Percentiles rank a stretch among this genome's conserved stretches.
Conservation (phyloP, 2,888 invertebrate species). For the Lysandra bellargus region DNA sequence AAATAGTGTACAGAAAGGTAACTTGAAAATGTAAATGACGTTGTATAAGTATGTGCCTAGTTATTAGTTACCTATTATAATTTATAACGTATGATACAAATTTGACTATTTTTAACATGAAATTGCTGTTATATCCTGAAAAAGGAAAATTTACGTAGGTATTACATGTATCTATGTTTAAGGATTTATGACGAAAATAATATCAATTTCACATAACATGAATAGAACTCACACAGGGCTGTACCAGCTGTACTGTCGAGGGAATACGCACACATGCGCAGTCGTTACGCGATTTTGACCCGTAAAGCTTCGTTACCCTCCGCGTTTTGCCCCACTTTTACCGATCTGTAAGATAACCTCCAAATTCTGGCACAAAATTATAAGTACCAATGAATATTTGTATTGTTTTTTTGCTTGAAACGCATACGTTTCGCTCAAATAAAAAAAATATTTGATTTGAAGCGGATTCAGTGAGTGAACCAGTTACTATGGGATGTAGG, state of each 20-base stretch:
- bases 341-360: slow-evolving; percentile 73
- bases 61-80: no score
- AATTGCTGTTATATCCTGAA: not conserved
- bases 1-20: no score
- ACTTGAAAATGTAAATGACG: no score
- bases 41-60: no score
- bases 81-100: not conserved
- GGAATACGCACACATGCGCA: slow-evolving; percentile 53
- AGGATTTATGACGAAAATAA: slow-evolving; percentile 11
- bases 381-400: slow-evolving; percentile 34
- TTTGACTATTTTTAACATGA: not conserved
- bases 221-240: slow-evolving; percentile 46
- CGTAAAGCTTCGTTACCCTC: slow-evolving; percentile 54
- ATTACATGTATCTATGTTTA: not conserved
- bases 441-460: not conserved
- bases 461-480: not conserved
- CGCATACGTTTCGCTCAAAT: not conserved
- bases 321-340: slow-evolving; percentile 70
- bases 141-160: not conserved
- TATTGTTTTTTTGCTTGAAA: not conserved
- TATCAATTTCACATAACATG: not conserved
- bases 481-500: not conserved
- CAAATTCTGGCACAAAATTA: slow-evolving; percentile 63
- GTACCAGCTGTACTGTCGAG: slow-evolving; percentile 43
- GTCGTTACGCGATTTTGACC: slow-evolving; percentile 58